Evolutionary conservation across 2,888 invertebrate genomes (phyloP), one percentile per base, ranked within the genome.

Genomic region (Polydrusus cervinus): DNA sequence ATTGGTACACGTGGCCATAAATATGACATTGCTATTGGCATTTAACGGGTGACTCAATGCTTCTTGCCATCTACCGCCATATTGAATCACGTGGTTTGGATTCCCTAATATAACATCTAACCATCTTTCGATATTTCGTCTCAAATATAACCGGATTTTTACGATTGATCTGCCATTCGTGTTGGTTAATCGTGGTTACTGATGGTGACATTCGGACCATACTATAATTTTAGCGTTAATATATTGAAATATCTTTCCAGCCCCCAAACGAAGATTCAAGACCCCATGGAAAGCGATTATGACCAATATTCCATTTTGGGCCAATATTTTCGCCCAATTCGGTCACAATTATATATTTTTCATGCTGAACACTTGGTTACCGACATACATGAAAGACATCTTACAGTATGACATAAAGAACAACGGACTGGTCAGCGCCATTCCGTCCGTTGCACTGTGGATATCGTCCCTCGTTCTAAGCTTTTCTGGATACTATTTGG

Each of bases 331-430:
- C 60, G 93, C 93, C 77, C 92, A 93, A 88, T 87, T 90, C 78
- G 90, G 90, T 8, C 92, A 92, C 83, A 91, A 91, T 80, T 92
- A 90, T 89, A 91, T 91, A 5, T 90, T 91, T 81, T 91, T 91
- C 83, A 91, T 91, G 1, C 89, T 92, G 88, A 89, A 92, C 45
- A 91, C 91, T 0, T 91, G 91, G 80, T 85, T 92, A 8, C 92
- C 92, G 0, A 91, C 91, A 77, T 92, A 92, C 84, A 65, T 79
- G 77, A 77, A 76, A 53, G 79, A 79, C 6, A 71, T 80, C 10
- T 68, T 78, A 47, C 71, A 72, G 14, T 71, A 78, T 51, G 69
- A 78, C 18, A 73, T 78, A 10, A 10, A 18, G 0, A 1, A 47
- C 1, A 75, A 78, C 53, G 76, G 76, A 14, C 30, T 51, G 10